Conservation (phyloP, 2,888 invertebrate species). For the Lasioglossum villosulum region DNA sequence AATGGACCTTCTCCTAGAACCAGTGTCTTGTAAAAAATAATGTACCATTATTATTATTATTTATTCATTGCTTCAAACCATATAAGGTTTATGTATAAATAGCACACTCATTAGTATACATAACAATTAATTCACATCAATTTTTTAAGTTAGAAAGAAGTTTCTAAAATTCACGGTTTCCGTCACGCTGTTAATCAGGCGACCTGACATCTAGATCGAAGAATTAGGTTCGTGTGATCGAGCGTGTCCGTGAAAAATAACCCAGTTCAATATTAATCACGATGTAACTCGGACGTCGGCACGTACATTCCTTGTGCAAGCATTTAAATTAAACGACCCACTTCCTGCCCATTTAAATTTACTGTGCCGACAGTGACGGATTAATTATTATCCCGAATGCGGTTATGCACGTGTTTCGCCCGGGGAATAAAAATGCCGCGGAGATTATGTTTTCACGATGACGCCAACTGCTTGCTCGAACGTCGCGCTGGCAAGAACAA, state of each 20-base stretch:
- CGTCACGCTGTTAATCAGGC: neutral
- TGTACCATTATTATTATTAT: no score
- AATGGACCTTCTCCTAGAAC: no score
- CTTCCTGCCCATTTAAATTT: constrained; percentile 50
- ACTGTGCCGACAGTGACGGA: constrained; percentile 46
- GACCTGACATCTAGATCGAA: neutral
- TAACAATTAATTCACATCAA: no score
- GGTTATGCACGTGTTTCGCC: constrained; percentile 30
- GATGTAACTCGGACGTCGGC: constrained; percentile 38
- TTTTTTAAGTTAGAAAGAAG: neutral
- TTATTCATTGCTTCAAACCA: no score
- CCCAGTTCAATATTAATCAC: constrained; percentile 32
- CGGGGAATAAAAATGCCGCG: constrained; percentile 22
- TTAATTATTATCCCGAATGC: constrained; percentile 46
- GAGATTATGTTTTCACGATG: constrained; percentile 31
- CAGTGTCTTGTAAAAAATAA: no score
- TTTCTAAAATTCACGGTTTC: neutral
- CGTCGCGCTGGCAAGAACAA: neutral
- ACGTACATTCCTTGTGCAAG: constrained; percentile 41
- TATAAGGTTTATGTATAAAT: no score
- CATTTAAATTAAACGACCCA: constrained; percentile 47
- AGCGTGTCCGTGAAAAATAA: constrained; percentile 32
- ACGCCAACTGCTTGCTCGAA: neutral
- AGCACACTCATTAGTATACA: no score
- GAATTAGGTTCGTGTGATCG: constrained; percentile 21